phyloP scores from a whole-genome alignment of 2,797 vertebrate genomes.

The Coregonus sp. region DNA sequence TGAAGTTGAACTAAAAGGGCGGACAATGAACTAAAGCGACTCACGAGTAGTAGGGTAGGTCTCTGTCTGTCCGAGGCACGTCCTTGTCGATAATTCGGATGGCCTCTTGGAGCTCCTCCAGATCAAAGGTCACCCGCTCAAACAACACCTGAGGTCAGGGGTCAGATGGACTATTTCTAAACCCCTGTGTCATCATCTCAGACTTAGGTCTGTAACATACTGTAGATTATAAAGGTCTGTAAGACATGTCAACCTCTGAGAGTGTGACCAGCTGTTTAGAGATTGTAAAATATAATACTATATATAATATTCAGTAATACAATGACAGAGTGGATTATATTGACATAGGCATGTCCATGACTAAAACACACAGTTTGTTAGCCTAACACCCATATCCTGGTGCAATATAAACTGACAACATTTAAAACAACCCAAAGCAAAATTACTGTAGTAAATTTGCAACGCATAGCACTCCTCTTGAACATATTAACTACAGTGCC shows the following conservation, averaged over 20 bases:
- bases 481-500: background rate
- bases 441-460: background rate
- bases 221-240: background rate
- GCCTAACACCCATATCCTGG: slow-evolving; percentile 8
- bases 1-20: background rate
- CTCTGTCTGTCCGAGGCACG: slow-evolving; percentile 78
- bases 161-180: background rate
- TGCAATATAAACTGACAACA: background rate
- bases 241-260: background rate
- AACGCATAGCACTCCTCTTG: background rate
- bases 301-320: background rate
- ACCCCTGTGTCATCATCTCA: background rate
- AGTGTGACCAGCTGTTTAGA: background rate
- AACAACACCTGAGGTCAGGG: slow-evolving; percentile 70
- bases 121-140: slow-evolving; percentile 73
- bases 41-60: slow-evolving; percentile 78
- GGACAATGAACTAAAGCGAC: slow-evolving; percentile 27
- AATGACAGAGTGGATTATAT: background rate
- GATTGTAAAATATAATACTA: slow-evolving; percentile 1
- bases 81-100: slow-evolving; percentile 82
- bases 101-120: slow-evolving; percentile 75
- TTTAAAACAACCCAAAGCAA: background rate
- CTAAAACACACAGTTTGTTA: background rate
- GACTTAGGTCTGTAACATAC: background rate
- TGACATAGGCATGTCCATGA: background rate